These are phyloP conservation scores for Drosophila repletoides DNA, from an alignment of 1,140 invertebrate genomes.

Conservation along the genomic window DNA sequence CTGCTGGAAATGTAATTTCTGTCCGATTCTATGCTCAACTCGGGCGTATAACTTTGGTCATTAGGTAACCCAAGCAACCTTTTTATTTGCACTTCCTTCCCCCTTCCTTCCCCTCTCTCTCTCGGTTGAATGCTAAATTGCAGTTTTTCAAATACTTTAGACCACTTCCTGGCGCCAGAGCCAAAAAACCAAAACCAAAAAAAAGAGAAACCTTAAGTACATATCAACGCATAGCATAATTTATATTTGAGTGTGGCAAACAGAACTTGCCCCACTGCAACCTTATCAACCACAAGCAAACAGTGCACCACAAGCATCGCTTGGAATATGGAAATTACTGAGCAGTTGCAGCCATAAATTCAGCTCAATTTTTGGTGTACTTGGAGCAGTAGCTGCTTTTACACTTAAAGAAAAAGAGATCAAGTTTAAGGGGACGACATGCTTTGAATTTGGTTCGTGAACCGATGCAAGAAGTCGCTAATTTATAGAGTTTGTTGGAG, in stretches of 20 bases:
- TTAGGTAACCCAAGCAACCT: constrained; percentile 37
- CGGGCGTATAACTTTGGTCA: constrained; percentile 51
- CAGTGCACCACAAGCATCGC: constrained; percentile 5
- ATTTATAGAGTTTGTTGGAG: no score
- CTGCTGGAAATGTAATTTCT: constrained; percentile 53
- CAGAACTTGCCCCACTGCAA: constrained; percentile 14
- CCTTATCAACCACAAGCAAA: constrained; percentile 46
- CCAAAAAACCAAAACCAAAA: no score
- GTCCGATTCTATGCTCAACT: constrained; percentile 5
- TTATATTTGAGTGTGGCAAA: constrained; percentile 51
- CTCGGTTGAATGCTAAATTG: constrained; percentile 30
- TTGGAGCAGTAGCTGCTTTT: not conserved
- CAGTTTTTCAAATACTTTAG: constrained; percentile 46
- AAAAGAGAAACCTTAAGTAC: constrained; percentile 57
- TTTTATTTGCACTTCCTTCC: constrained; percentile 8
- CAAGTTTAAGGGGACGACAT: no score
- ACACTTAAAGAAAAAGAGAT: no score
- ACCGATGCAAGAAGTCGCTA: no score
- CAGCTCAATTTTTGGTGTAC: constrained; percentile 7
- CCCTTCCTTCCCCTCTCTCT: not conserved
- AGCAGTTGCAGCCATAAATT: constrained; percentile 56
- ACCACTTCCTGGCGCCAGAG: constrained; percentile 52
- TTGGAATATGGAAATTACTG: constrained; percentile 52
- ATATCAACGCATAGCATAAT: constrained; percentile 66
- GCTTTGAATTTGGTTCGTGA: no score